Conservation (phyloP, 23 tunicate genomes). For the Ciona savignyi region DNA sequence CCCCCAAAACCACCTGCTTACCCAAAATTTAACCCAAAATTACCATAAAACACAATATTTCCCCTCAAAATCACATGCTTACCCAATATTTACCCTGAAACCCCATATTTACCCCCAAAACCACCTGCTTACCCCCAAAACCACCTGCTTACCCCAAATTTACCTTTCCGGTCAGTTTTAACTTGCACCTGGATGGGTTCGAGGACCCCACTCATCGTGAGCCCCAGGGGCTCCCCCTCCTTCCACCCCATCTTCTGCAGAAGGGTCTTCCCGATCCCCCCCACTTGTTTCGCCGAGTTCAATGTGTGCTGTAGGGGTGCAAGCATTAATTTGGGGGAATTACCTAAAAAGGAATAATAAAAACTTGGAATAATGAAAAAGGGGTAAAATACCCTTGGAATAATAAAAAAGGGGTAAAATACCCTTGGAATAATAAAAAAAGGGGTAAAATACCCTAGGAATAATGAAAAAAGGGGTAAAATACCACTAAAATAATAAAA, state of each 20-base stretch:
- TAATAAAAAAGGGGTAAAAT: background rate
- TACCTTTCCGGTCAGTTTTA: slow-evolving; percentile 81
- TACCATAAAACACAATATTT: too few species aligned
- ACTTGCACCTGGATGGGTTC: slow-evolving; percentile 71
- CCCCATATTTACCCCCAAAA: too few species aligned
- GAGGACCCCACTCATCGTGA: slow-evolving; percentile 49
- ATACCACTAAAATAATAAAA: too few species aligned
- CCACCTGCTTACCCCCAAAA: slow-evolving; percentile 54
- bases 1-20: too few species aligned
- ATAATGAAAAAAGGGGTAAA: background rate
- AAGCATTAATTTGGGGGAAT: background rate
- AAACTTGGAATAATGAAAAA: background rate
- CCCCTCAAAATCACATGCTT: too few species aligned
- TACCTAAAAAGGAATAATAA: too few species aligned
- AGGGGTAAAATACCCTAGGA: too few species aligned
- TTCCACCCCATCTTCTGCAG: slow-evolving; percentile 96
- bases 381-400: background rate
- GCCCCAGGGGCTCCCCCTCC: slow-evolving; percentile 74
- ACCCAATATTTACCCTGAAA: too few species aligned
- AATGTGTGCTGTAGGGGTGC: slow-evolving; percentile 13
- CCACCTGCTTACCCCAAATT: slow-evolving; percentile 37
- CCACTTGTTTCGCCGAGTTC: slow-evolving; percentile 59
- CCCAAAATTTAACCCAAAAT: too few species aligned
- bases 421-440: too few species aligned
- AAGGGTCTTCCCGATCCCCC: slow-evolving; percentile 70